Percentiles rank a stretch among this genome's conserved stretches.
phyloP scores from a whole-genome alignment of 2,797 vertebrate species.

The Chaenodraco wilsoni region DNA sequence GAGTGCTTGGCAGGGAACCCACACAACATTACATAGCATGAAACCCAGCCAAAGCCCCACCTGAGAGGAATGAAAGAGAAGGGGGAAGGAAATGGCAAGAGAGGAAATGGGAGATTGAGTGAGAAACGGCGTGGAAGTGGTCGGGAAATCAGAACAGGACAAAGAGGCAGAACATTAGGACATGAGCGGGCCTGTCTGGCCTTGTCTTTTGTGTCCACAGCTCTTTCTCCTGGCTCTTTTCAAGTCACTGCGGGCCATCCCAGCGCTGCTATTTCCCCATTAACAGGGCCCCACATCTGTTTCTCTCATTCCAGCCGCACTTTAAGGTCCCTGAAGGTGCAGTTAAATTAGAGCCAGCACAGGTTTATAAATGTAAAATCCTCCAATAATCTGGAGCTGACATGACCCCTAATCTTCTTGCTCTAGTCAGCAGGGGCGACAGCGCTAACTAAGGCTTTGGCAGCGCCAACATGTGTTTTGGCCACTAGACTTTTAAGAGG shows the following conservation, averaged over 20 bases:
- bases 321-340: constrained; percentile 84
- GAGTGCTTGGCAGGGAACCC: constrained; percentile 61
- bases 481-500: constrained; percentile 58
- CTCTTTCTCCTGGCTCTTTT: constrained; percentile 41
- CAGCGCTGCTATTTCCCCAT: constrained; percentile 69
- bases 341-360: constrained; percentile 83
- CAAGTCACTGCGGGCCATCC: constrained; percentile 50
- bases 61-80: constrained; percentile 46
- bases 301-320: constrained; percentile 76
- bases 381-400: constrained; percentile 82
- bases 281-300: constrained; percentile 81
- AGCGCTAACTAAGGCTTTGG: constrained; percentile 56
- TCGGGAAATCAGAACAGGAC: constrained; percentile 1
- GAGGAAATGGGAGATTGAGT: constrained; percentile 11
- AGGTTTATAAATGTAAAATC: constrained; percentile 86
- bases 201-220: constrained; percentile 57
- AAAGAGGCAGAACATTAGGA: constrained; percentile 24
- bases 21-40: constrained; percentile 46
- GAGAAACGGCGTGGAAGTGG: constrained; percentile 30
- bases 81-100: constrained; percentile 6
- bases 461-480: constrained; percentile 66
- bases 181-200: constrained; percentile 57
- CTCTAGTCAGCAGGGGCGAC: constrained; percentile 58
- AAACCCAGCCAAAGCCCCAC: constrained; percentile 53
- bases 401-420: constrained; percentile 80